These are phyloP conservation scores for Tipula helvola DNA, from an alignment of 2,888 invertebrate genomes.

Conservation along the genomic window DNA sequence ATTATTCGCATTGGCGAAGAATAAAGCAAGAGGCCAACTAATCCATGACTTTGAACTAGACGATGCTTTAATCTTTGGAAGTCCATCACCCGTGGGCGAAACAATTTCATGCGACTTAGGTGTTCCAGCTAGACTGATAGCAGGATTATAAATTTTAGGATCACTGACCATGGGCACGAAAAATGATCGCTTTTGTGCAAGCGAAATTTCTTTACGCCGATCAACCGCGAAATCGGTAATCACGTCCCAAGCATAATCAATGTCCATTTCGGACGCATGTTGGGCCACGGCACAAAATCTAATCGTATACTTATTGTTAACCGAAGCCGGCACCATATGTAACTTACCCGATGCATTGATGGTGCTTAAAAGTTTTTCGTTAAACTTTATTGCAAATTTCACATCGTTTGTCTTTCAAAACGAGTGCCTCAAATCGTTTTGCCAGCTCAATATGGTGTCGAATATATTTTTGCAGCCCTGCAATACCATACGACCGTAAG, in stretches of 20 bases:
- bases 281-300: slow-evolving; percentile 90
- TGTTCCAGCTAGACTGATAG: slow-evolving; percentile 65
- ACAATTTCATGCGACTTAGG: slow-evolving; percentile 36
- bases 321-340: slow-evolving; percentile 92
- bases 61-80: slow-evolving; percentile 33
- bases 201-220: slow-evolving; percentile 60
- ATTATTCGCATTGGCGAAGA: slow-evolving; percentile 62
- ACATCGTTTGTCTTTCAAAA: slow-evolving; percentile 71
- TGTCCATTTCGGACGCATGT: slow-evolving; percentile 72
- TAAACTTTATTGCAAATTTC: slow-evolving; percentile 91
- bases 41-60: slow-evolving; percentile 62
- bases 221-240: slow-evolving; percentile 69
- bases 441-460: slow-evolving; percentile 83
- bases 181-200: slow-evolving; percentile 88
- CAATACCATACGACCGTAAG: slow-evolving; percentile 83
- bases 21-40: slow-evolving; percentile 82
- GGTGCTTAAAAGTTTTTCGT: slow-evolving; percentile 79
- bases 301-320: slow-evolving; percentile 83
- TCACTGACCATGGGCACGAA: slow-evolving; percentile 97
- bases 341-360: slow-evolving; percentile 92
- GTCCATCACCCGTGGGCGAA: slow-evolving; percentile 28
- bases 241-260: slow-evolving; percentile 74
- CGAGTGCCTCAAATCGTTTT: slow-evolving; percentile 73
- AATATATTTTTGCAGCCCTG: slow-evolving; percentile 86
- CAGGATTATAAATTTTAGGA: slow-evolving; percentile 91